Percentiles rank a stretch among this genome's conserved stretches.
These are phyloP conservation scores for Melanotaenia nigrans DNA, from an alignment of 2,797 vertebrate species.

Conservation along the genomic window DNA sequence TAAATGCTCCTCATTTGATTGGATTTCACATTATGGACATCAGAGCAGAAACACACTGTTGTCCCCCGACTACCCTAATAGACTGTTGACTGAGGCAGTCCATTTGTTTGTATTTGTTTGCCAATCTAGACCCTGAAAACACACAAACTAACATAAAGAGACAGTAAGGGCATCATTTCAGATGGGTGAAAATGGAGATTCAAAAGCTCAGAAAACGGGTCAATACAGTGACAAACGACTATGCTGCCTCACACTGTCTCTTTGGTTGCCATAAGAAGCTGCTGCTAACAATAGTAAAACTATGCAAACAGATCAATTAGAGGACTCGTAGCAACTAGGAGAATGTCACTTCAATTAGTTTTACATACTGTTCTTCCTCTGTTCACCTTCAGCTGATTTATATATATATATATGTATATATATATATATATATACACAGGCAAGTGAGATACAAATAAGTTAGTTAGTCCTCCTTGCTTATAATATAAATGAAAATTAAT, in stretches of 20 bases:
- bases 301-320: too few relatives aligned
- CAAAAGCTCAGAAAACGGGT: slow-evolving; percentile 47
- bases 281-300: too few relatives aligned
- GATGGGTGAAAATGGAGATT: slow-evolving; percentile 71
- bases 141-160: slow-evolving; percentile 67
- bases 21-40: slow-evolving; percentile 86
- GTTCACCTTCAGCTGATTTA: not conserved
- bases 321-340: not conserved
- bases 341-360: slow-evolving; percentile 15
- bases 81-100: slow-evolving; percentile 80
- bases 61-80: slow-evolving; percentile 81
- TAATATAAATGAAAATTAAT: slow-evolving; percentile 19
- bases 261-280: slow-evolving; percentile 25
- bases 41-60: slow-evolving; percentile 80
- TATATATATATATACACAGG: not conserved
- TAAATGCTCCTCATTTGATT: slow-evolving; percentile 87
- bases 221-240: slow-evolving; percentile 32
- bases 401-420: not conserved
- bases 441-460: too few relatives aligned
- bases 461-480: not conserved
- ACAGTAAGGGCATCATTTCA: slow-evolving; percentile 53
- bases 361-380: not conserved
- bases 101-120: slow-evolving; percentile 82
- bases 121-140: slow-evolving; percentile 74
- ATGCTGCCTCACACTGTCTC: slow-evolving; percentile 23